Conservation (phyloP, 35 echinoderm and acorn worm genomes). For the Holothuria glaberrima region DNA sequence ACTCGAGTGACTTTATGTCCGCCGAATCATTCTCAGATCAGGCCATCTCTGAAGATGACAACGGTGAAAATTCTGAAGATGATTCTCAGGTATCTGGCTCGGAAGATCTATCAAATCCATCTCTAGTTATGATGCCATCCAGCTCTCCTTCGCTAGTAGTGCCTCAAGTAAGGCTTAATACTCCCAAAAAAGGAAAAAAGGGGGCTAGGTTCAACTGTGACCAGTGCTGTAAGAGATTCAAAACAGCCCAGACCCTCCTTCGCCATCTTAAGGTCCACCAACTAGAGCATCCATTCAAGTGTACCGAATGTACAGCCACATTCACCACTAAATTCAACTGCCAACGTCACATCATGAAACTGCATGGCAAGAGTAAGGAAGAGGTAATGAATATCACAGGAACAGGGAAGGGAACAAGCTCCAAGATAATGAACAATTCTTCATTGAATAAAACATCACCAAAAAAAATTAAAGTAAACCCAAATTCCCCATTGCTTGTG, state of each 20-base stretch:
- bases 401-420: constrained; percentile 19
- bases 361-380: constrained; percentile 89
- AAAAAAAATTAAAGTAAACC: not conserved
- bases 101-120: not conserved
- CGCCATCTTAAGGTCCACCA: constrained; percentile 87
- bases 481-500: not conserved
- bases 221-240: constrained; percentile 93
- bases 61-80: constrained; percentile 22
- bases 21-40: constrained; percentile 23
- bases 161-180: constrained; percentile 35
- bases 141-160: constrained; percentile 10
- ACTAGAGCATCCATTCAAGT: constrained; percentile 92
- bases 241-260: constrained; percentile 72
- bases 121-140: not conserved
- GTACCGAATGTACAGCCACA: constrained; percentile 77
- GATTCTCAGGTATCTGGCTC: constrained; percentile 1
- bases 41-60: constrained; percentile 35
- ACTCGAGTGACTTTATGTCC: not conserved
- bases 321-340: constrained; percentile 99
- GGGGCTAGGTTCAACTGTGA: constrained; percentile 72
- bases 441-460: not conserved
- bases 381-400: constrained; percentile 75
- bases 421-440: constrained; percentile 16
- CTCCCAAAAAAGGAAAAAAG: constrained; percentile 64
- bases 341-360: constrained; percentile 96